These are phyloP conservation scores for Halictus ligatus DNA, from an alignment of 2,888 invertebrate genomes.

Conservation along the genomic window DNA sequence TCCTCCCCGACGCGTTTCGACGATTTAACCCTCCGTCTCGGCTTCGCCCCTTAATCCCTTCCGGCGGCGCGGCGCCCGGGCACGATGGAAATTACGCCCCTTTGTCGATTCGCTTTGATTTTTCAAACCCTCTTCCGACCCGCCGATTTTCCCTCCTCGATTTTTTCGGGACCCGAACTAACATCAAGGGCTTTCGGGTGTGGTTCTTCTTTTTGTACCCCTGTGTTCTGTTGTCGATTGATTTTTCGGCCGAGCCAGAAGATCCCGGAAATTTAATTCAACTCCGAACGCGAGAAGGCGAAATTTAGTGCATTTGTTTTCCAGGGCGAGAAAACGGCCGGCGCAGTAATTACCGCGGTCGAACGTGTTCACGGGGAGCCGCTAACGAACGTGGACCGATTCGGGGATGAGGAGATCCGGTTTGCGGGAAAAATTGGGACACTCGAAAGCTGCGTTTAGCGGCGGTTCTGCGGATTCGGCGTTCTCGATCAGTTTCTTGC, in stretches of 20 bases:
- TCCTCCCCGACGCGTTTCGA: slow-evolving; percentile 28
- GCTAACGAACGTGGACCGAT: background rate
- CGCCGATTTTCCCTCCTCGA: background rate
- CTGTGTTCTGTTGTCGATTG: too few relatives aligned
- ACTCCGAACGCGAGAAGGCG: background rate
- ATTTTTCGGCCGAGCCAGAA: too few relatives aligned
- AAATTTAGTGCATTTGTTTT: background rate
- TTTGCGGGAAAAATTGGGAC: background rate
- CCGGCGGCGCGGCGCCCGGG: slow-evolving; percentile 14
- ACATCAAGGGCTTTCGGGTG: too few relatives aligned
- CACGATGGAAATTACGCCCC: slow-evolving; percentile 12
- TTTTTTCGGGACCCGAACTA: background rate
- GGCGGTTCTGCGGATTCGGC: background rate
- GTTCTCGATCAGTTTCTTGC: background rate
- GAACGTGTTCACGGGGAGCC: background rate
- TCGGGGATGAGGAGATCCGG: background rate
- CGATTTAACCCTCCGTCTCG: slow-evolving; percentile 51
- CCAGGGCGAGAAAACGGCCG: background rate
- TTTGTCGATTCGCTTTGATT: slow-evolving; percentile 10
- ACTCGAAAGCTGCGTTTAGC: background rate
- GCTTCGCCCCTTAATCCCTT: slow-evolving; percentile 35
- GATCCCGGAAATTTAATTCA: background rate
- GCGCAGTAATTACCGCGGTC: background rate
- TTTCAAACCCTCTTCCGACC: background rate
- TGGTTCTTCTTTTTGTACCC: too few relatives aligned